phyloP scores from a whole-genome alignment of 2,113 vertebrate genomes.

The Mungos mungo region DNA sequence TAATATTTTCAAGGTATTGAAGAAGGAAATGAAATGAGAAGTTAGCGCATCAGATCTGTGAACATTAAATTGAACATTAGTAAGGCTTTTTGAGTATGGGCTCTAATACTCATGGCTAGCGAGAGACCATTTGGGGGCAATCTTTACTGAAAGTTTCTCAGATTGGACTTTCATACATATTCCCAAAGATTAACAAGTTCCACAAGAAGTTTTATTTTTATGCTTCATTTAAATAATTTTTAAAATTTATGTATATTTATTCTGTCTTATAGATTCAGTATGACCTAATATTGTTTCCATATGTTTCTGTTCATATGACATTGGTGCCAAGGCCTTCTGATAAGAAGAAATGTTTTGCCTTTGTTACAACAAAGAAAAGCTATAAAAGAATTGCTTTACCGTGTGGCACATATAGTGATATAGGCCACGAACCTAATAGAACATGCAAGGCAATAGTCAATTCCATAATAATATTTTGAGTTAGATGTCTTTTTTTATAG shows the following conservation, averaged over 20 bases:
- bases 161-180: not conserved
- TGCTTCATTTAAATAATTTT: not conserved
- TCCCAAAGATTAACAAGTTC: not conserved
- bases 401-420: too few species aligned
- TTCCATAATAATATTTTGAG: not conserved
- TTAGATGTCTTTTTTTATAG: not conserved
- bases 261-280: not conserved
- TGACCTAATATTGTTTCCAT: not conserved
- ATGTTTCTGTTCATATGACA: not conserved
- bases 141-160: not conserved
- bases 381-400: not conserved
- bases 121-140: not conserved
- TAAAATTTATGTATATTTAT: not conserved
- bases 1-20: not conserved
- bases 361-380: not conserved
- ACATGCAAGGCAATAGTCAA: not conserved
- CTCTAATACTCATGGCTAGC: not conserved
- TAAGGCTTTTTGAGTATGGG: not conserved
- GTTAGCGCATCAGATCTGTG: not conserved
- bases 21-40: not conserved
- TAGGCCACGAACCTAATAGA: not conserved
- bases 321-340: not conserved
- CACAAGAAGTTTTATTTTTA: not conserved
- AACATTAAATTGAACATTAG: not conserved
- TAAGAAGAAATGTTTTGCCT: not conserved